phyloP scores from a whole-genome alignment of 1,140 invertebrate genomes.

The Formica exsecta region DNA sequence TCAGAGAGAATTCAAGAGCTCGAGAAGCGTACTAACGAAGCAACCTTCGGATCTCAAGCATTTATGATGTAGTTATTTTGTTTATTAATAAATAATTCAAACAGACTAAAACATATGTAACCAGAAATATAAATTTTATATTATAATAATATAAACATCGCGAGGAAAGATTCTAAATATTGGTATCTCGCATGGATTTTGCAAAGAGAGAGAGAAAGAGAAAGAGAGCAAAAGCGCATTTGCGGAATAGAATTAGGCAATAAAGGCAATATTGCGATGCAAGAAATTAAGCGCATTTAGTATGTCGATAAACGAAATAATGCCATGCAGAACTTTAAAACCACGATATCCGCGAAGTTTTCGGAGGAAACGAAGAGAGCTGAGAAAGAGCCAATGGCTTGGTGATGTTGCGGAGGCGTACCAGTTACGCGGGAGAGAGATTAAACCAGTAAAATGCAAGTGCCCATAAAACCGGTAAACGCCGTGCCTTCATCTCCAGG shows the following conservation, averaged over 20 bases:
- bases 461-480: conserved; percentile 77
- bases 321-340: neutral
- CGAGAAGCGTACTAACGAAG: neutral
- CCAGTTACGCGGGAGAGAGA: conserved; percentile 62
- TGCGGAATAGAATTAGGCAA: neutral
- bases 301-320: conserved; percentile 28
- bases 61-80: neutral
- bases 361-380: neutral
- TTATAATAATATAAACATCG: neutral
- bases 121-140: neutral
- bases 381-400: conserved; percentile 25
- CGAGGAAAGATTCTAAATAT: neutral
- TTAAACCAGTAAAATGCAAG: conserved; percentile 79
- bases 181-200: neutral
- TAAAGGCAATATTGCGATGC: neutral
- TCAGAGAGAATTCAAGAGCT: conserved; percentile 11
- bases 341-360: conserved; percentile 27
- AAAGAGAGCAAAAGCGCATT: conserved; percentile 27
- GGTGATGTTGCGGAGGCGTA: neutral
- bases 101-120: neutral
- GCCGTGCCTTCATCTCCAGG: conserved; percentile 73
- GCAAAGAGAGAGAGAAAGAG: neutral
- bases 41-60: neutral
- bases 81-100: neutral
- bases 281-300: conserved; percentile 47